A percentile compares a stretch with the other conserved stretches of the same genome.
These are phyloP conservation scores for Galerucella pusilla DNA, from an alignment of 2,888 invertebrate genomes.

Conservation along the genomic window DNA sequence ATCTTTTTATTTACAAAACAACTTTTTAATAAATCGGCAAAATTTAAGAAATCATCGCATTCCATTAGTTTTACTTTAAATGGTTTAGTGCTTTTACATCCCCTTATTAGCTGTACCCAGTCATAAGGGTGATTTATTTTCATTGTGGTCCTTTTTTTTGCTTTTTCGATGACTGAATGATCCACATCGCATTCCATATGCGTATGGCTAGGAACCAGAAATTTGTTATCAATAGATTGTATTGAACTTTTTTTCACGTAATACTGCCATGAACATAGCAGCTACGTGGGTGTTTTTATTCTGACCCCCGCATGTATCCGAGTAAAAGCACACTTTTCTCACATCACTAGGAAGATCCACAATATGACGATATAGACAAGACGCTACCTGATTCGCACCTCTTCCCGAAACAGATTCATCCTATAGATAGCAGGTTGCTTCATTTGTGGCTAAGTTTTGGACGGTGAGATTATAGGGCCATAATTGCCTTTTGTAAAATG, in stretches of 20 bases:
- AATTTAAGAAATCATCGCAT: background rate
- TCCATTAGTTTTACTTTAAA: background rate
- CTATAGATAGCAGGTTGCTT: constrained; percentile 31
- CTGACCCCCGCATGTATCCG: too few relatives aligned
- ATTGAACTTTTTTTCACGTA: too few relatives aligned
- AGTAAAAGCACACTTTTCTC: too few relatives aligned
- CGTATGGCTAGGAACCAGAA: too few relatives aligned
- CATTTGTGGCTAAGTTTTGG: constrained; percentile 10
- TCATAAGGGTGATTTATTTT: constrained; percentile 21
- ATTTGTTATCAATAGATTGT: too few relatives aligned
- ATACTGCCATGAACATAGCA: too few relatives aligned
- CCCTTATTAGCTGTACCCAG: constrained; percentile 21
- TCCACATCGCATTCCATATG: too few relatives aligned
- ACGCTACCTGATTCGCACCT: constrained; percentile 28
- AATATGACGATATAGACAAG: too few relatives aligned
- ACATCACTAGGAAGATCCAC: background rate
- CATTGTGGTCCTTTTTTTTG: constrained; percentile 12
- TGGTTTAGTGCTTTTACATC: background rate
- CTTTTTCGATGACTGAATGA: background rate
- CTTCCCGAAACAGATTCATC: constrained; percentile 28
- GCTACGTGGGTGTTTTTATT: too few relatives aligned
- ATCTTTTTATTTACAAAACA: background rate
- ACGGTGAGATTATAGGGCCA: background rate
- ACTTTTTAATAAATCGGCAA: background rate
- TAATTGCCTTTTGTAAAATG: background rate